Evolutionary conservation across 2,113 vertebrate genomes (phyloP).

Genomic region (Thoracochromis brauschi): DNA sequence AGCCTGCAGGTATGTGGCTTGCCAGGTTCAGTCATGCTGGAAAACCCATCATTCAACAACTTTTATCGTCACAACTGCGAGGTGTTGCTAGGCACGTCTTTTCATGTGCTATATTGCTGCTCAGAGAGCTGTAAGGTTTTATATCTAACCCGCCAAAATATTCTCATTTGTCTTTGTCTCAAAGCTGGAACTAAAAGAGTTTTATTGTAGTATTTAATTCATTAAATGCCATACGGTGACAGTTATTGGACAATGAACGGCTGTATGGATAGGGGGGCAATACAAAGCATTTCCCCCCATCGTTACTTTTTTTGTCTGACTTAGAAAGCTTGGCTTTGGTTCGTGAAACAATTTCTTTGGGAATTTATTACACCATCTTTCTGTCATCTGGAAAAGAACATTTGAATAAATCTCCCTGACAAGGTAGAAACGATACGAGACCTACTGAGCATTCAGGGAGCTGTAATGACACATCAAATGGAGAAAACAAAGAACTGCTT

Average conservation of each 20-base stretch:
- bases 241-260: constrained; percentile 9
- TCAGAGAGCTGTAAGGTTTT: constrained; percentile 11
- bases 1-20: constrained; percentile 54
- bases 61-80: constrained; percentile 22
- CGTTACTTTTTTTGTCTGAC: background rate
- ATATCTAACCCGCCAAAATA: background rate
- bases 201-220: constrained; percentile 4
- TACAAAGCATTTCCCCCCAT: background rate
- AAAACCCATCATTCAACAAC: constrained; percentile 33
- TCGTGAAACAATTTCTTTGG: constrained; percentile 6
- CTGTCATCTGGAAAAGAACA: constrained; percentile 16
- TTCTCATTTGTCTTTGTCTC: background rate
- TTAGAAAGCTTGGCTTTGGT: background rate
- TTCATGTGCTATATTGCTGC: constrained; percentile 6
- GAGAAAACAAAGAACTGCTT: background rate
- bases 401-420: constrained; percentile 14
- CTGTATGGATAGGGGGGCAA: background rate
- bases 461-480: background rate
- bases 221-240: constrained; percentile 15
- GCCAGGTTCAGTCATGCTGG: constrained; percentile 56
- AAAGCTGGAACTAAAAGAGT: background rate
- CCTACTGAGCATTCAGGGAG: background rate
- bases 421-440: background rate
- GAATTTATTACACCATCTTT: constrained; percentile 11
- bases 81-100: constrained; percentile 40